Conservation (phyloP, 2,888 invertebrate genomes). For the Diarsia brunnea region DNA sequence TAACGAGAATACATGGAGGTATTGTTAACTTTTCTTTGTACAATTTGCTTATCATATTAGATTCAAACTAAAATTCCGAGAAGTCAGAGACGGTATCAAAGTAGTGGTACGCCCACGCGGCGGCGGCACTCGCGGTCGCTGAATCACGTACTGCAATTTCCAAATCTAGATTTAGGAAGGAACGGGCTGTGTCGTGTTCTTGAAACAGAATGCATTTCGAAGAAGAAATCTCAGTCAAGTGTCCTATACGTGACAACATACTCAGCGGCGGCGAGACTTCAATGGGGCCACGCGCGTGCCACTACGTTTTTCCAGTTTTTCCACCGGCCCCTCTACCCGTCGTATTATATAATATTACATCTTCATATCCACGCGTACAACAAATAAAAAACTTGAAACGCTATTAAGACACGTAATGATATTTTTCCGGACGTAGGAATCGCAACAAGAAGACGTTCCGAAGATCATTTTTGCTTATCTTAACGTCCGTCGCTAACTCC, state of each 20-base stretch:
- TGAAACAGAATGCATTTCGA: conserved; percentile 82
- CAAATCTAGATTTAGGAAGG: conserved; percentile 84
- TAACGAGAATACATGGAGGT: conserved; percentile 56
- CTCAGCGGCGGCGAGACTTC: conserved; percentile 77
- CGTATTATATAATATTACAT: conserved; percentile 64
- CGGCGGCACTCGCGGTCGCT: conserved; percentile 57
- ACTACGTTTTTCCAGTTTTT: conserved; percentile 78
- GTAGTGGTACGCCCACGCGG: conserved; percentile 77
- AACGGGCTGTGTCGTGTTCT: conserved; percentile 78
- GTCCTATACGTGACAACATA: conserved; percentile 80
- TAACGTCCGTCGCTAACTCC: conserved; percentile 68
- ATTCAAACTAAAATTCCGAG: conserved; percentile 70
- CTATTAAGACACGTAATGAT: conserved; percentile 65
- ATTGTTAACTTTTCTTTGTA: conserved; percentile 64
- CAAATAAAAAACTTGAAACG: conserved; percentile 59
- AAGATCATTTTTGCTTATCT: conserved; percentile 66
- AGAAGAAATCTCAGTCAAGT: conserved; percentile 77
- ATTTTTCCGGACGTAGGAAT: conserved; percentile 66
- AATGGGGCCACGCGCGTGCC: conserved; percentile 77
- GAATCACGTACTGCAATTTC: conserved; percentile 84
- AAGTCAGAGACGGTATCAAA: conserved; percentile 71
- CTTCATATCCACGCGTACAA: conserved; percentile 65
- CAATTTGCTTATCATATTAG: conserved; percentile 71
- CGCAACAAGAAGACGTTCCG: conserved; percentile 64
- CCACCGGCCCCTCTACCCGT: conserved; percentile 65